Base-by-base conservation (phyloP, 1,140 invertebrate species). In the Penaeus indicus region DNA sequence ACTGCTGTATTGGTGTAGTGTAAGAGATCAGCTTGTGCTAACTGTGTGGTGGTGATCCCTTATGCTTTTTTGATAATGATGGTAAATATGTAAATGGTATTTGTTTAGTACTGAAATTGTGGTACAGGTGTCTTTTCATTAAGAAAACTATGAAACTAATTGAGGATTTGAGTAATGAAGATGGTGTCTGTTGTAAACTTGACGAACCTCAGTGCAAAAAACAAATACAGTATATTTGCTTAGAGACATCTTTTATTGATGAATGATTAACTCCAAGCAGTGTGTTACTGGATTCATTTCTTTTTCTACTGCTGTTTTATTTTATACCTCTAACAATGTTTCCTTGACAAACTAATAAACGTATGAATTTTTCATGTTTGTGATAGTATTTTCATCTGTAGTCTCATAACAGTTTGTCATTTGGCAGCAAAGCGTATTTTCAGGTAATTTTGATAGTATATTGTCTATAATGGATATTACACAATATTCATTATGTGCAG, bases 211-310 rank as follows among this genome's bases (percentile, higher is more conserved):
- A 86, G 77, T 86, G 85, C 85, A 86, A 86, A 86, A 86, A 86
- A 79, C 85, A 86, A 86, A 86, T 86, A 86, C 78, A 86, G 85
- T 86, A 86, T 86, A 86, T 86, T 86, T 86, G 78, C 85, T 86
- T 86, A 86, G 62, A 86, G n/a, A 86, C 38, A 86, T 86, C 85
- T 86, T 86, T 86, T 81, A 86, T 86, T 86, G 80, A 79, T 80
- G 85, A 86, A 86, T 79, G 21, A 63, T 80, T 62, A 80, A 47
- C 69, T 63, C 32, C 25, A 64, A 72, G 25, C 72, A 25, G 19
- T 75, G 18, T 75, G 72, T 75, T 32, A 75, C 42, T 75, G 69
- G 84, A 75, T 61, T 54, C 8, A 54, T 54, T 85, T 85, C 77
- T 75, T 83, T 84, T 85, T 85, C 60, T 85, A 85, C 47, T 85